These are phyloP conservation scores for Sanderia malayensis DNA, from an alignment of 30 jellyfish, hydroid and myxozoan species.

Conservation along the genomic window DNA sequence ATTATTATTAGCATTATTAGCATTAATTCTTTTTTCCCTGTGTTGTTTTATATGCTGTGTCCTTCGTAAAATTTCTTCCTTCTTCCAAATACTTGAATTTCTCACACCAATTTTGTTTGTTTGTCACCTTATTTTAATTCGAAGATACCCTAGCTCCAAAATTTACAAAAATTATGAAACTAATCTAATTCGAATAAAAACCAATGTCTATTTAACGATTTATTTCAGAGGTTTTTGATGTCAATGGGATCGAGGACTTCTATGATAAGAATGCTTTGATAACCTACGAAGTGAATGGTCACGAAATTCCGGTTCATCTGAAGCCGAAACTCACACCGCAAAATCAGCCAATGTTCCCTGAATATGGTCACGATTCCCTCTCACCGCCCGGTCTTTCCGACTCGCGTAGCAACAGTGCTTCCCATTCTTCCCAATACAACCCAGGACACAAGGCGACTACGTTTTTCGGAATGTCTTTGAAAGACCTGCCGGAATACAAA, in stretches of 20 bases:
- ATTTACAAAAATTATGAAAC: no score
- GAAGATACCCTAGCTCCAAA: no score
- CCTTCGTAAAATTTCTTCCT: no score
- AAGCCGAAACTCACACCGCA: conserved; percentile 92
- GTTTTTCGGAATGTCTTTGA: conserved; percentile 74
- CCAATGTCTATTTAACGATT: no score
- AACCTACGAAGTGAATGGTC: conserved; percentile 95
- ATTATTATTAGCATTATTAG: no score
- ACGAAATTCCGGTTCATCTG: conserved; percentile 94
- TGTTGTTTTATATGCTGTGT: no score
- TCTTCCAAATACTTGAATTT: no score
- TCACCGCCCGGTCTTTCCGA: conserved; percentile 17
- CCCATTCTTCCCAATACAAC: conserved; percentile 23
- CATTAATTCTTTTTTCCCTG: no score
- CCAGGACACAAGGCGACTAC: conserved; percentile 56
- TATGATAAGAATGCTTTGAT: conserved; percentile 87
- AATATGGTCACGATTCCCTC: conserved; percentile 84
- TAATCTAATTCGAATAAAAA: no score
- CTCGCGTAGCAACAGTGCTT: conserved; percentile 50
- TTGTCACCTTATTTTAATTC: no score
- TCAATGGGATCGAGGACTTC: conserved; percentile 93
- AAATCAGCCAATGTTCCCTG: conserved; percentile 89
- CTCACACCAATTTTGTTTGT: no score
- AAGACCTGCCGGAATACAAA: conserved; percentile 93
- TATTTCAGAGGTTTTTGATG: conserved; percentile 94